These are phyloP conservation scores for Ancistrus triradiatus DNA, from an alignment of 2,113 vertebrate species.

Conservation along the genomic window DNA sequence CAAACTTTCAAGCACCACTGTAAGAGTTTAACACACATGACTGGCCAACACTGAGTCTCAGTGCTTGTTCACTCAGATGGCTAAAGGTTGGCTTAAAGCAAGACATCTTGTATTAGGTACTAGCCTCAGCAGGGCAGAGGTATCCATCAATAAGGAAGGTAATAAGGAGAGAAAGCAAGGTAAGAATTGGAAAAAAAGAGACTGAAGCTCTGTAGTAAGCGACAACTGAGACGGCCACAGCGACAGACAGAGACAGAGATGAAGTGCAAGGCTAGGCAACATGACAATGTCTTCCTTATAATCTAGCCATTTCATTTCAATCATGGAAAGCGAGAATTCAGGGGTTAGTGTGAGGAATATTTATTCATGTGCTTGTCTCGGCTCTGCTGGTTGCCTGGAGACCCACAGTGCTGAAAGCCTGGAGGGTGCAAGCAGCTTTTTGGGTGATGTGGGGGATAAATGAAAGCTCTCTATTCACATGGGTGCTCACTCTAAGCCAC, in stretches of 20 bases:
- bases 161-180: neutral
- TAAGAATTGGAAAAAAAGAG: neutral
- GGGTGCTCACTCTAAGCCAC: slow-evolving; percentile 11
- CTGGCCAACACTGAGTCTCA: slow-evolving; percentile 2
- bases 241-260: slow-evolving; percentile 6
- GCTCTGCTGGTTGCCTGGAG: slow-evolving; percentile 43
- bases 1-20: too few species aligned
- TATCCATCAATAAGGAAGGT: slow-evolving; percentile 20
- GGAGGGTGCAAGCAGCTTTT: slow-evolving; percentile 25
- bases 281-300: slow-evolving; percentile 8
- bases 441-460: slow-evolving; percentile 13
- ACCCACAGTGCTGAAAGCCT: slow-evolving; percentile 48
- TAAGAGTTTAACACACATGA: neutral
- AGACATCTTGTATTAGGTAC: slow-evolving; percentile 11
- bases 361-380: slow-evolving; percentile 22
- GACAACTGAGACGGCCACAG: neutral
- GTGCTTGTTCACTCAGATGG: slow-evolving; percentile 18
- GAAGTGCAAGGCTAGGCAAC: neutral
- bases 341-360: slow-evolving; percentile 12
- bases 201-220: neutral
- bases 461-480: slow-evolving; percentile 45
- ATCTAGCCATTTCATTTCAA: slow-evolving; percentile 7
- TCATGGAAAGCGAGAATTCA: neutral
- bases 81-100: neutral
- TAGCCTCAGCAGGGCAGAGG: slow-evolving; percentile 21